Percentiles rank a stretch among this genome's conserved stretches.
Conservation (phyloP, 2,797 vertebrate species). For the Halcyon smyrnensis region DNA sequence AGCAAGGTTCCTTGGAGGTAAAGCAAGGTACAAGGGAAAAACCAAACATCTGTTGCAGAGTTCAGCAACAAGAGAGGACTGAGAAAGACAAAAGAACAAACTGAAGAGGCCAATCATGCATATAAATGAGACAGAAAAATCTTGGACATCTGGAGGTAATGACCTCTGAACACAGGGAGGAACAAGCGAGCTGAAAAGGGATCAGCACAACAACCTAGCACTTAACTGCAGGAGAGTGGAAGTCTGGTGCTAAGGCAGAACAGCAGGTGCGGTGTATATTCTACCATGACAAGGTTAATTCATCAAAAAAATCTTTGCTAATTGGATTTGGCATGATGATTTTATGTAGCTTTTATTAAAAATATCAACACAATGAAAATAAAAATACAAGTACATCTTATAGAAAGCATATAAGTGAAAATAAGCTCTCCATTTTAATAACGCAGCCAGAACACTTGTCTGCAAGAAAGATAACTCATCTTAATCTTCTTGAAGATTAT, state of each 20-base stretch:
- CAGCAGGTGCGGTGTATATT: conserved; percentile 39
- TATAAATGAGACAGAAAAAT: conserved; percentile 42
- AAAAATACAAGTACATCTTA: background rate
- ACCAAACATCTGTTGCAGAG: conserved; percentile 30
- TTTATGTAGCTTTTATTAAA: background rate
- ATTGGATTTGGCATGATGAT: conserved; percentile 49
- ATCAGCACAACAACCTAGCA: conserved; percentile 27
- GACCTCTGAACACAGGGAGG: conserved; percentile 7
- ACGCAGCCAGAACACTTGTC: background rate
- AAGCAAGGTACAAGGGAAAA: conserved; percentile 9
- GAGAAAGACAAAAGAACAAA: conserved; percentile 37
- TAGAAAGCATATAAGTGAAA: background rate
- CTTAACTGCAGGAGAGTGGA: conserved; percentile 23
- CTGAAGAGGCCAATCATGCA: conserved; percentile 31
- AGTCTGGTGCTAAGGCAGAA: conserved; percentile 24
- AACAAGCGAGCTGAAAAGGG: conserved; percentile 38
- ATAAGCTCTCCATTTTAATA: background rate
- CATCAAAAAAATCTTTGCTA: conserved; percentile 53
- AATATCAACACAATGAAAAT: background rate
- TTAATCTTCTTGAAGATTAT: background rate
- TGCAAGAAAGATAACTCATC: background rate
- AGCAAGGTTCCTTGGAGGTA: conserved; percentile 24
- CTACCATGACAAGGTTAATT: conserved; percentile 46
- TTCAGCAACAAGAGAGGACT: background rate
- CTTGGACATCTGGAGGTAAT: conserved; percentile 46